These are phyloP conservation scores for Pipistrellus kuhlii DNA, from an alignment of 2,797 vertebrate species.

Conservation along the genomic window DNA sequence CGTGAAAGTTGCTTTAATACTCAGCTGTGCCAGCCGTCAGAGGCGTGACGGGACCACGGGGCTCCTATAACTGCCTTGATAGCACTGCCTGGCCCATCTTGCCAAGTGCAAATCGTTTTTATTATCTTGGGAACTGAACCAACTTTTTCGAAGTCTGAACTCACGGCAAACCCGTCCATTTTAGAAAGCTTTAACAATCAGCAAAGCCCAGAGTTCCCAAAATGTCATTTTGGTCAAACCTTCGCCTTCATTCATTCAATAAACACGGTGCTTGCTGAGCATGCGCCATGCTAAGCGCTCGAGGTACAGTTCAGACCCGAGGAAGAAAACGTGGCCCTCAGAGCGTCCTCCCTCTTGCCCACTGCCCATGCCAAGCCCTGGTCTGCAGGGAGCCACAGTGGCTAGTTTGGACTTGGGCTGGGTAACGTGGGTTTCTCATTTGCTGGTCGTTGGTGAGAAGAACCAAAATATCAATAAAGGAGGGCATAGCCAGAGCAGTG, in stretches of 20 bases:
- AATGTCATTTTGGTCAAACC: neutral
- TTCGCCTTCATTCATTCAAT: neutral
- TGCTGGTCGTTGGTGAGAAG: neutral
- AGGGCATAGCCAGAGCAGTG: neutral
- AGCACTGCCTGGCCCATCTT: conserved; percentile 45
- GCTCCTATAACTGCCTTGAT: neutral
- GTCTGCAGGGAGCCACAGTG: neutral
- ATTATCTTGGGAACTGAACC: conserved; percentile 53
- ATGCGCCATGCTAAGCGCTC: fast-evolving
- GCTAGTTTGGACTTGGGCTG: neutral
- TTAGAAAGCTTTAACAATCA: neutral
- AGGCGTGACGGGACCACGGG: conserved; percentile 1
- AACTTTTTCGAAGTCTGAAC: conserved; percentile 61
- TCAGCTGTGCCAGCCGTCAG: conserved; percentile 45
- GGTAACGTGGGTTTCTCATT: neutral
- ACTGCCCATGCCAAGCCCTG: neutral
- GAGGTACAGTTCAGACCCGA: neutral
- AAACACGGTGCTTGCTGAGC: neutral
- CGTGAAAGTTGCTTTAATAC: conserved; percentile 51
- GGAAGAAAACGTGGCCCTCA: neutral
- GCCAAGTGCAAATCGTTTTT: conserved; percentile 69
- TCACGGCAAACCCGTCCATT: neutral
- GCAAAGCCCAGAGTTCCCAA: neutral
- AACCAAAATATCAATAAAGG: neutral
- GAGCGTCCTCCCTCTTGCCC: neutral